These are phyloP conservation scores for Ischnura elegans DNA, from an alignment of 2,888 invertebrate genomes.

Conservation along the genomic window DNA sequence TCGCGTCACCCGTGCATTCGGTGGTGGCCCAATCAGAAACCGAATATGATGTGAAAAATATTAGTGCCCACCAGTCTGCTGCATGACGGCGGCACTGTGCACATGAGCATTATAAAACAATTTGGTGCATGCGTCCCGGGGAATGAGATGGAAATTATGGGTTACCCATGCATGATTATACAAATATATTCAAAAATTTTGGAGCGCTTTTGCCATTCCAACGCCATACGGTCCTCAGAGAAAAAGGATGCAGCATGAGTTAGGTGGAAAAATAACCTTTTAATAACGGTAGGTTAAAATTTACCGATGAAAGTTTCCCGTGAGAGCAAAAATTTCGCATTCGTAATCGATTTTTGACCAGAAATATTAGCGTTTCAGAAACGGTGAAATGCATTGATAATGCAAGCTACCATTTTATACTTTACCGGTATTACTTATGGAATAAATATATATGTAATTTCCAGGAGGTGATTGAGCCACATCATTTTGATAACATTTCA, in stretches of 20 bases:
- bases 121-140: not conserved
- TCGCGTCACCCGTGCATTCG: not conserved
- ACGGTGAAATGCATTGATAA: too few species aligned
- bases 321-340: too few species aligned
- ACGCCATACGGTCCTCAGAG: not conserved
- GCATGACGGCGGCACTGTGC: not conserved
- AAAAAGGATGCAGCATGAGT: not conserved
- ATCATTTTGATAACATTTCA: too few species aligned
- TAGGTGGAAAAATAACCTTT: not conserved
- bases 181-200: not conserved
- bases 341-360: too few species aligned
- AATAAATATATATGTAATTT: too few species aligned
- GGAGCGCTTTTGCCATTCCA: not conserved
- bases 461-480: too few species aligned
- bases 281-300: not conserved
- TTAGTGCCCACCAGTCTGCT: not conserved
- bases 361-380: too few species aligned
- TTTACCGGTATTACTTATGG: too few species aligned
- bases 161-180: not conserved
- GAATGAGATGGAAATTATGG: constrained; percentile 26
- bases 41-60: constrained; percentile 26
- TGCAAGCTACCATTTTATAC: too few species aligned
- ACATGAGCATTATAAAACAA: constrained; percentile 28
- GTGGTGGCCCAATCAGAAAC: not conserved
- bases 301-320: too few species aligned